Percentiles rank a stretch among this genome's conserved stretches.
These are phyloP conservation scores for Synanthedon andrenaeformis DNA, from an alignment of 2,888 invertebrate genomes.

Conservation along the genomic window DNA sequence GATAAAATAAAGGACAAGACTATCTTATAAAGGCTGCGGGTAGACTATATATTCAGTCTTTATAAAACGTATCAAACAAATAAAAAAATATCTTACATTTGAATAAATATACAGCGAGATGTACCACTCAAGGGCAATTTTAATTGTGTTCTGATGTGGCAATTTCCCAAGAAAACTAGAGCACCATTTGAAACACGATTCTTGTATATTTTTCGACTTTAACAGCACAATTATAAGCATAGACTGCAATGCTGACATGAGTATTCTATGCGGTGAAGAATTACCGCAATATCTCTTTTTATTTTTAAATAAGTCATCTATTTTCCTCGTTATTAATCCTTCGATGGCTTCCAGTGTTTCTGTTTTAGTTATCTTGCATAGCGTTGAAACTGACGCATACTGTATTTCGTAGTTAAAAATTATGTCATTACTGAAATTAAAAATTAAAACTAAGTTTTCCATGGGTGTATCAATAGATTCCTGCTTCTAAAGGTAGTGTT, in stretches of 20 bases:
- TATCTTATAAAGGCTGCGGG: too few species aligned
- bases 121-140: constrained; percentile 51
- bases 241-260: constrained; percentile 43
- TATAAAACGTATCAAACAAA: too few species aligned
- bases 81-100: background rate
- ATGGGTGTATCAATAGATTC: too few species aligned
- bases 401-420: constrained; percentile 45
- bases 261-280: constrained; percentile 42
- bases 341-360: constrained; percentile 25
- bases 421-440: constrained; percentile 29
- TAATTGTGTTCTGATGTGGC: constrained; percentile 52
- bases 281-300: constrained; percentile 56
- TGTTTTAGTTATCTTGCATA: constrained; percentile 29
- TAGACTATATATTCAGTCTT: too few species aligned
- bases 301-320: constrained; percentile 36
- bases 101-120: constrained; percentile 33
- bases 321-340: constrained; percentile 31
- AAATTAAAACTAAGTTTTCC: background rate
- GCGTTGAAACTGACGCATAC: constrained; percentile 23
- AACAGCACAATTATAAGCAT: constrained; percentile 31
- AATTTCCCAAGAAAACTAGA: constrained; percentile 37
- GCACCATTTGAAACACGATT: constrained; percentile 32
- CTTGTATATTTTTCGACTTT: constrained; percentile 19
- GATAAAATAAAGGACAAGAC: too few species aligned
- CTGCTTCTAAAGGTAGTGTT: too few species aligned